phyloP scores from a whole-genome alignment of 2,797 vertebrate genomes.

The Nyctibius grandis region DNA sequence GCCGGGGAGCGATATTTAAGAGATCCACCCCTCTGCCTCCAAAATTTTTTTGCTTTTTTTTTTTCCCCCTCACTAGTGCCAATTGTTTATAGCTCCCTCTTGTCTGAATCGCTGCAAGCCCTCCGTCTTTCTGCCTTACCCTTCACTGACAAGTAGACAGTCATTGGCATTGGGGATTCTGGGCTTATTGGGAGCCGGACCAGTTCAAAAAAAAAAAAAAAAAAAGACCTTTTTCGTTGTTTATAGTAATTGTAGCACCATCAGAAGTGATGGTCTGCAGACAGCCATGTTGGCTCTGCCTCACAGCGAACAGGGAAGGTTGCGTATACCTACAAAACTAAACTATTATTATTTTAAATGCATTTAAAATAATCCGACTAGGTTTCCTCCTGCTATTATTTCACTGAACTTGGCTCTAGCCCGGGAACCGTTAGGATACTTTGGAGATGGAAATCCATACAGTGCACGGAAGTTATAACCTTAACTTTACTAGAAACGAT shows the following conservation, averaged over 20 bases:
- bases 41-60: background rate
- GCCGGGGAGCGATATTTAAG: background rate
- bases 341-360: background rate
- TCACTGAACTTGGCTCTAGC: constrained; percentile 17
- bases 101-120: background rate
- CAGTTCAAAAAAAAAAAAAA: background rate
- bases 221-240: background rate
- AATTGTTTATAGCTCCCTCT: constrained; percentile 29
- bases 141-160: background rate
- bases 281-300: constrained; percentile 27
- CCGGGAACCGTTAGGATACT: background rate
- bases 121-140: background rate
- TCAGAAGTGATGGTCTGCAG: background rate
- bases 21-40: background rate
- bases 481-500: constrained; percentile 78
- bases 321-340: background rate
- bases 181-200: background rate
- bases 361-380: background rate
- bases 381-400: background rate
- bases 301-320: background rate
- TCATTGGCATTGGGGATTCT: background rate
- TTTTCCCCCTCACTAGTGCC: background rate
- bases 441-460: constrained; percentile 65
- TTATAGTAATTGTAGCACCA: background rate
- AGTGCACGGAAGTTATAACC: constrained; percentile 71